Evolutionary conservation across 2,888 invertebrate genomes (phyloP).

Genomic region (Apotomis capreana): DNA sequence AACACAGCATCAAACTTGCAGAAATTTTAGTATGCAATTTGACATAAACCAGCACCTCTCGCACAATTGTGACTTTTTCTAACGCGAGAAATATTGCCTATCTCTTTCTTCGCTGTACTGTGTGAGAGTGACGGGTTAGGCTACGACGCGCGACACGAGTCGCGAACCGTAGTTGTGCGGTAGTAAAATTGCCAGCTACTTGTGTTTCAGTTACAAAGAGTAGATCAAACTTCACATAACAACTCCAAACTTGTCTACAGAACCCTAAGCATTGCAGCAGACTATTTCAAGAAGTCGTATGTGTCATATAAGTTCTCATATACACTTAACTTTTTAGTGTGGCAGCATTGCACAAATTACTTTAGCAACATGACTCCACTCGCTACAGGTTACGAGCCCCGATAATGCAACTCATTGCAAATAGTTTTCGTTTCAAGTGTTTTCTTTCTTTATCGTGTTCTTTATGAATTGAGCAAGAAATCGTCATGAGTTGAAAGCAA

Average conservation of each 20-base stretch:
- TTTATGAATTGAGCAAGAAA: not conserved
- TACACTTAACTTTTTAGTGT: not conserved
- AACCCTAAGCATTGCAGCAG: conserved; percentile 2
- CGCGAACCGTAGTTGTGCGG: too few species aligned
- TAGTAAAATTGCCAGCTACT: too few species aligned
- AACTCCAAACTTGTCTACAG: not conserved
- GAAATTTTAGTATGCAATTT: too few species aligned
- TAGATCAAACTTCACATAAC: not conserved
- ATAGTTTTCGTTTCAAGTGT: not conserved
- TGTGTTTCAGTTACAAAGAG: too few species aligned
- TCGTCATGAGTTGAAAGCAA: too few species aligned
- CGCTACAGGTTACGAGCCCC: conserved; percentile 1
- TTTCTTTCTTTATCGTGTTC: not conserved
- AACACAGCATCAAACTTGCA: too few species aligned
- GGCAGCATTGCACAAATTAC: conserved; percentile 10
- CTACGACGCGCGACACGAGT: too few species aligned
- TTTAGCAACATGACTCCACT: conserved; percentile 13
- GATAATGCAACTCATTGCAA: conserved; percentile 11
- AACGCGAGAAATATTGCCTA: too few species aligned
- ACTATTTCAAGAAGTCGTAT: not conserved
- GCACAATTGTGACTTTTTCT: too few species aligned
- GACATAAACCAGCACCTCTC: too few species aligned
- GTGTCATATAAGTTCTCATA: not conserved
- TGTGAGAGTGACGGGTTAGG: too few species aligned
- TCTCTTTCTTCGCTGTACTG: too few species aligned